Percentiles rank a stretch among this genome's conserved stretches.
phyloP scores from a whole-genome alignment of 2,888 invertebrate genomes.

The Pollenia griseotomentosa region DNA sequence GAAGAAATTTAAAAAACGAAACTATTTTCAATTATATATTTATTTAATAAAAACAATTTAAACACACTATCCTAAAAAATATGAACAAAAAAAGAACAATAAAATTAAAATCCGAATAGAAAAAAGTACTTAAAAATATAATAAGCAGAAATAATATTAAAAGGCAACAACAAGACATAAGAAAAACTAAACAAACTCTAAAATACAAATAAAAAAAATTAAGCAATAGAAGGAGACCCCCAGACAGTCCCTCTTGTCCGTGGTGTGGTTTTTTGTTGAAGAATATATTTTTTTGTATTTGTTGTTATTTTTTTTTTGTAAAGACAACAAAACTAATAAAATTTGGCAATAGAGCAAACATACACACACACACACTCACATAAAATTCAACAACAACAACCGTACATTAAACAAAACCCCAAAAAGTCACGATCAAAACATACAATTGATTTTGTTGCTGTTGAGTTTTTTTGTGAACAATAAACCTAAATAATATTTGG shows the following conservation, averaged over 20 bases:
- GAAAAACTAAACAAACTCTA: conserved; percentile 9
- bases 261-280: background rate
- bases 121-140: conserved; percentile 63
- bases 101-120: conserved; percentile 25
- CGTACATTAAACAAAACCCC: conserved; percentile 20
- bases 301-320: conserved; percentile 26
- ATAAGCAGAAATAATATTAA: conserved; percentile 41
- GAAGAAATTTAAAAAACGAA: conserved; percentile 16
- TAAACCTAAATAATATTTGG: conserved; percentile 48
- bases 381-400: conserved; percentile 10
- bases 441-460: conserved; percentile 16
- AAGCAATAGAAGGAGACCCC: conserved; percentile 40
- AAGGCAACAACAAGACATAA: background rate
- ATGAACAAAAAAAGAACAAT: conserved; percentile 15
- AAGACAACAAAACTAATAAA: conserved; percentile 41
- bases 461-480: conserved; percentile 2
- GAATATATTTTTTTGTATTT: background rate
- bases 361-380: background rate
- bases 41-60: conserved; percentile 43
- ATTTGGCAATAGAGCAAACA: conserved; percentile 41
- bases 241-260: conserved; percentile 6
- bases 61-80: conserved; percentile 10
- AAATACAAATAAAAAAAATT: conserved; percentile 58
- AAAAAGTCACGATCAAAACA: conserved; percentile 57
- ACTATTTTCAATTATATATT: conserved; percentile 56